Percentiles rank a stretch among this genome's conserved stretches.
Evolutionary conservation across 1,140 invertebrate species (phyloP).

Genomic region (Zaprionus nigranus): DNA sequence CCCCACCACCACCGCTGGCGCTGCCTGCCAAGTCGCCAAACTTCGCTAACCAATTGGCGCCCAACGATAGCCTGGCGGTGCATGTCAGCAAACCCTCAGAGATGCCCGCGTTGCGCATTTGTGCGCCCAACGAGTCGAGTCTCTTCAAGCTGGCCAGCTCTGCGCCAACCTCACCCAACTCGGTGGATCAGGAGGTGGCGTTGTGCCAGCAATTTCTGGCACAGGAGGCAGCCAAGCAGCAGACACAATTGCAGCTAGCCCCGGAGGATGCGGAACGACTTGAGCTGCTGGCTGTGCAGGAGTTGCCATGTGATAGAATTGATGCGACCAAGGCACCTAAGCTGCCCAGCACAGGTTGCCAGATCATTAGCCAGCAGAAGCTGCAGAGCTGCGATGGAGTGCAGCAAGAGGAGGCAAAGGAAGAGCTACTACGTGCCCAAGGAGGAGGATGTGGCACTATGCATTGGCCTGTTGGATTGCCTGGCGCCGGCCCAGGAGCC

Average conservation of each 20-base stretch:
- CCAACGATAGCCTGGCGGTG: slow-evolving; percentile 61
- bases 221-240: slow-evolving; percentile 44
- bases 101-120: slow-evolving; percentile 60
- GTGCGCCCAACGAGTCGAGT: slow-evolving; percentile 73
- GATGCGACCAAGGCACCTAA: slow-evolving; percentile 62
- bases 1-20: slow-evolving; percentile 54
- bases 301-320: slow-evolving; percentile 70
- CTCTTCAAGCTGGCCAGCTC: slow-evolving; percentile 72
- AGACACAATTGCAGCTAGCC: slow-evolving; percentile 31
- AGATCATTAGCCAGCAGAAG: slow-evolving; percentile 56
- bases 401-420: neutral
- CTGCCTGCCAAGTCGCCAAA: too few relatives aligned
- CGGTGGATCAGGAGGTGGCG: slow-evolving; percentile 40
- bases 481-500: slow-evolving; percentile 71
- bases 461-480: slow-evolving; percentile 59
- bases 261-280: slow-evolving; percentile 52
- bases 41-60: slow-evolving; percentile 54
- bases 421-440: slow-evolving; percentile 39
- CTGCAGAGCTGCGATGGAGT: slow-evolving; percentile 61
- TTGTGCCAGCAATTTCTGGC: slow-evolving; percentile 61
- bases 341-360: slow-evolving; percentile 63
- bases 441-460: slow-evolving; percentile 62
- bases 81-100: slow-evolving; percentile 57
- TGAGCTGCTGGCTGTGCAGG: slow-evolving; percentile 61
- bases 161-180: slow-evolving; percentile 67